A percentile compares a stretch with the other conserved stretches of the same genome.
These are phyloP conservation scores for Apamea sordens DNA, from an alignment of 2,888 invertebrate genomes.

Conservation along the genomic window DNA sequence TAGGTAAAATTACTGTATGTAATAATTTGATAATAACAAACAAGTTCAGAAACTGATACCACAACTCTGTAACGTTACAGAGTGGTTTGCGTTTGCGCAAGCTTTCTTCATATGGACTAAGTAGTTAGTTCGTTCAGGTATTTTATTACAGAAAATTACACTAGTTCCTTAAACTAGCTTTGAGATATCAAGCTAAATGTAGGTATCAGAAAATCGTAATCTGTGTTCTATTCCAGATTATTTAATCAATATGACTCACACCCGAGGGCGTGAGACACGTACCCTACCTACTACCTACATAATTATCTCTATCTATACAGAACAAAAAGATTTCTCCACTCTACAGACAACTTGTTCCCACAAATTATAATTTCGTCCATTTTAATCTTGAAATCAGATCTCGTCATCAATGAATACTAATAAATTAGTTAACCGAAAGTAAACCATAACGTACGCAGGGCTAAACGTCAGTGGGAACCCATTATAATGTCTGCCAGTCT, in stretches of 20 bases:
- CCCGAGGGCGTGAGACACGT: background rate
- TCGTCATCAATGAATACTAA: conserved; percentile 63
- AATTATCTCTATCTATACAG: background rate
- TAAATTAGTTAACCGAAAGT: conserved; percentile 58
- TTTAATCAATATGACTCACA: conserved; percentile 2
- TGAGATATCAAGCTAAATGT: conserved; percentile 4
- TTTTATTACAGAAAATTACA: conserved; percentile 53
- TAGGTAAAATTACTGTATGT: conserved; percentile 20
- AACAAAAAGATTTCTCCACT: background rate
- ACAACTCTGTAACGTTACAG: conserved; percentile 36
- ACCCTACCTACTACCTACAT: background rate
- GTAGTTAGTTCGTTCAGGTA: conserved; percentile 38
- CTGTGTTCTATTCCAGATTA: background rate
- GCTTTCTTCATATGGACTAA: conserved; percentile 53
- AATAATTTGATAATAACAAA: conserved; percentile 48
- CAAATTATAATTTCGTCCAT: conserved; percentile 6
- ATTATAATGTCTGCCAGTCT: conserved; percentile 71
- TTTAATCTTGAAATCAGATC: conserved; percentile 47
- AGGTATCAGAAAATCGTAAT: background rate
- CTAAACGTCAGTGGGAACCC: conserved; percentile 63
- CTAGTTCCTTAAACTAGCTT: conserved; percentile 40
- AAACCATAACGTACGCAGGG: conserved; percentile 46
- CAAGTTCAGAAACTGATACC: conserved; percentile 43
- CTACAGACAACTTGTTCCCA: background rate
- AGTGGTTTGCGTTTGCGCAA: conserved; percentile 50